Evolutionary conservation across 2,113 vertebrate genomes (phyloP), one percentile per base, ranked within the genome.

Genomic region (Rhinichthys klamathensis): DNA sequence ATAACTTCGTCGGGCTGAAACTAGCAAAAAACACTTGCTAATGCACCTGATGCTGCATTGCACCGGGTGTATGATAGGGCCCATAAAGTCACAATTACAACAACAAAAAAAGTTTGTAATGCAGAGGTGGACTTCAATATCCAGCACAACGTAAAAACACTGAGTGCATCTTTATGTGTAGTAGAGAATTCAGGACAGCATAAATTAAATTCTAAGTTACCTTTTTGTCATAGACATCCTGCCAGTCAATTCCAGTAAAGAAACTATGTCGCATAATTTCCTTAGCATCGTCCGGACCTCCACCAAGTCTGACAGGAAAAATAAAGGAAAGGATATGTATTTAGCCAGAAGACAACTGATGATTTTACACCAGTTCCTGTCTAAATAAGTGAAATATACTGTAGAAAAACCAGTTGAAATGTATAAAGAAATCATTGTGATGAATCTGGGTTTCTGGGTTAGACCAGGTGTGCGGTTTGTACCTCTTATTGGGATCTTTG

Each of bases 401-500:
- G 30, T n/a, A 56, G 18, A 54, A 23, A 84, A 13, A 38, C 0
- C 16, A 2, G 2, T 23, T 38, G 65, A 9, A 35, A 21, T 35
- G 15, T 35, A 23, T 12, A 2, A 61, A 41, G 6, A 65, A 54
- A 21, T 23, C 9, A 38, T 78, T 49, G 38, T 49, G 15, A 46
- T n/a, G 4, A 30, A 23, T 27, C 49, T 51, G 49, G 9, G 8
- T 21, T 10, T 8, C n/a, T n/a, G 80, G 18, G 18, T 56, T 56
- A 7, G 51, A 21, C 2, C 51, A 56, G 51, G 16, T 54, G 2
- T 56, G 51, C 15, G 72, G 46, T 8, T 25, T 16, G 35, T 84
- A 99, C 98, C 98, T 92, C 92, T 99, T 98, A 93, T 98, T 99
- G 89, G 97, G 98, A 93, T 99, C 98, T 93, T 99, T 99, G 95